Percentiles rank a stretch among this genome's conserved stretches.
phyloP scores from a whole-genome alignment of 1,140 invertebrate genomes.

The Drosophila busckii region DNA sequence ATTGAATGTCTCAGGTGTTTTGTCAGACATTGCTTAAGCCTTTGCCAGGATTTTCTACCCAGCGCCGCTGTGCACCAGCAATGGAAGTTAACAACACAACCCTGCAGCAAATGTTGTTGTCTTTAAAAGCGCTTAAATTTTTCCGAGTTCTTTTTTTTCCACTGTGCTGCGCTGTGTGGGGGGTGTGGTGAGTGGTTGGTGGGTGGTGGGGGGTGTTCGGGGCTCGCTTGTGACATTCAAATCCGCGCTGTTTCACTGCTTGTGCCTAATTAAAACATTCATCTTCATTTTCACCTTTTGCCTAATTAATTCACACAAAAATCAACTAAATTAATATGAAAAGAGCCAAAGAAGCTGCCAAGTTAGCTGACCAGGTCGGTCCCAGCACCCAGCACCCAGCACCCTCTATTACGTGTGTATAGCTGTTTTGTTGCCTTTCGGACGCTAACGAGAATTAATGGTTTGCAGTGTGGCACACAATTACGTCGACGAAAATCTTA shows the following conservation, averaged over 20 bases:
- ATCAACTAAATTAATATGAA: slow-evolving; percentile 78
- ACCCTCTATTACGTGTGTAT: slow-evolving; percentile 7
- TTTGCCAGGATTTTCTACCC: slow-evolving; percentile 64
- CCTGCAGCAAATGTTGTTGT: slow-evolving; percentile 14
- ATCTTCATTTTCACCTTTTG: slow-evolving; percentile 79
- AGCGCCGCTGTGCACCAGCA: background rate
- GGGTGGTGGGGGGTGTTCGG: background rate
- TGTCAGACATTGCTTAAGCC: slow-evolving; percentile 78
- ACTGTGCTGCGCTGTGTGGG: no score
- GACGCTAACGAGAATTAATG: slow-evolving; percentile 79
- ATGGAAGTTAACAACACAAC: no score
- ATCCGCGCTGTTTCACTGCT: slow-evolving; percentile 53
- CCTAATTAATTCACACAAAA: slow-evolving; percentile 78
- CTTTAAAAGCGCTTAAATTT: slow-evolving; percentile 66
- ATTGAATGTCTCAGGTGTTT: slow-evolving; percentile 79
- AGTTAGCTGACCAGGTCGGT: slow-evolving; percentile 56
- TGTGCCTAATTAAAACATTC: slow-evolving; percentile 78
- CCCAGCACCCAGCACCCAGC: background rate
- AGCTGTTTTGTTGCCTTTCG: slow-evolving; percentile 43
- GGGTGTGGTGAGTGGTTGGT: background rate
- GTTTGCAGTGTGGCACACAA: slow-evolving; percentile 78
- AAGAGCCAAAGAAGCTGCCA: slow-evolving; percentile 73
- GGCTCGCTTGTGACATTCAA: slow-evolving; percentile 55
- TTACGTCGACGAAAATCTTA: slow-evolving; percentile 74
- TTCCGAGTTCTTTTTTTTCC: slow-evolving; percentile 7